phyloP scores from a whole-genome alignment of 2,888 invertebrate genomes.

The Octonoba sinensis region DNA sequence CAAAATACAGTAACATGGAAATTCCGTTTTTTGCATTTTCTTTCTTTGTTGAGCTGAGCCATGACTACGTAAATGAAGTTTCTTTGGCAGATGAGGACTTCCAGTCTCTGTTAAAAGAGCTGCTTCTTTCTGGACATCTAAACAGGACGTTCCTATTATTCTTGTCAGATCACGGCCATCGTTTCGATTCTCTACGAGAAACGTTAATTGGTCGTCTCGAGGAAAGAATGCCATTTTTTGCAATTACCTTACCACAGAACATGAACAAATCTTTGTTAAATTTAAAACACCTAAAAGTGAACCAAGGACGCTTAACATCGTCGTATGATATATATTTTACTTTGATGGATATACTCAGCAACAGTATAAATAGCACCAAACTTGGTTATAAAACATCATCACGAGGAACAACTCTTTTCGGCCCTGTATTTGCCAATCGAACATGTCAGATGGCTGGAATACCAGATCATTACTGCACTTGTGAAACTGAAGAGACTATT shows the following conservation, averaged over 20 bases:
- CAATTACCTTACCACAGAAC: conserved; percentile 79
- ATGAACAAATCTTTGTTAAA: conserved; percentile 77
- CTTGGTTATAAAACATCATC: conserved; percentile 18
- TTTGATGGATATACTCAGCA: conserved; percentile 30
- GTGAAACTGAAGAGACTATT: conserved; percentile 41
- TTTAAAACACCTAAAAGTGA: conserved; percentile 77
- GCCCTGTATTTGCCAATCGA: conserved; percentile 29
- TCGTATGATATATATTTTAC: conserved; percentile 82
- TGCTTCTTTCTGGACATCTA: conserved; percentile 64
- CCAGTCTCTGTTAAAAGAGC: conserved; percentile 68
- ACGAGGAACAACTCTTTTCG: conserved; percentile 40
- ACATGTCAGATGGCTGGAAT: conserved; percentile 53
- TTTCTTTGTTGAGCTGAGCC: conserved; percentile 72
- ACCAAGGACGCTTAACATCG: conserved; percentile 80
- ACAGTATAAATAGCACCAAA: conserved; percentile 5
- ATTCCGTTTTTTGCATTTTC: conserved; percentile 70
- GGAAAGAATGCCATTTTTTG: conserved; percentile 71
- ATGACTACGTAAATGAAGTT: conserved; percentile 72
- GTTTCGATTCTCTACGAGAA: conserved; percentile 70
- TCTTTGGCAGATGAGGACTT: conserved; percentile 71
- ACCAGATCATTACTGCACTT: conserved; percentile 59
- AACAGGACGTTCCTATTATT: conserved; percentile 64
- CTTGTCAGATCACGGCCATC: conserved; percentile 71
- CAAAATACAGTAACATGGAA: conserved; percentile 67
- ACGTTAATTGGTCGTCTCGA: conserved; percentile 71